Base-by-base conservation (phyloP, 2,113 vertebrate genomes). In the Ondatra zibethicus region DNA sequence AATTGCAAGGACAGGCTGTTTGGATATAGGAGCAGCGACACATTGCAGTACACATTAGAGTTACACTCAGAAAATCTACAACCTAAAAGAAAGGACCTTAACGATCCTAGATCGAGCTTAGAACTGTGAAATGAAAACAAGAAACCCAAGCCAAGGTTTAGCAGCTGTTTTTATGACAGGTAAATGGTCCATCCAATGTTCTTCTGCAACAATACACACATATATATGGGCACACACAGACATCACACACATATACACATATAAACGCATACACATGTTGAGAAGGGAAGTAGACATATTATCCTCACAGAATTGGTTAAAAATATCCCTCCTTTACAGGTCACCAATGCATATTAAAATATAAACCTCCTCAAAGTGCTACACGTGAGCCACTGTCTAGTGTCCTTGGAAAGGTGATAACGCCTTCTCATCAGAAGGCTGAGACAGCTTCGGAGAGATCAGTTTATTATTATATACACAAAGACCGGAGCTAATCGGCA, bases 91-190 rank as follows among this genome's bases (percentile, higher is more conserved):
- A 92, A 75, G 58, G 88, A 82, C 58, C 17, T 58, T 33, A 52
- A 61, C 68, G 45, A 82, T 47, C 66, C 36, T 45, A 65, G 47
- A 80, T 75, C 50, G 31, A 91, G 23, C 36, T 88, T 50, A 85
- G 81, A 90, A 86, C 45, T 19, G 36, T 76, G 88, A 84, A 89
- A 25, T 10, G 42, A 85, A 96, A 92, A 11, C 63, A 65, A 87
- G 50, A 88, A 76, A 86, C 55, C 25, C 52, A 78, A 89, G 39
- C 31, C 66, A 47, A 29, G 0, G 47, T 25, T 89, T 55, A 27
- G 52, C 50, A 81, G 36, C 1, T 52, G 27, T 63, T 92, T 78
- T 50, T 58, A 92, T 7, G 76, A 50, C 72, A 82, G 12, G 14
- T 12, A 52, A 87, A 33, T 10, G 33, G 86, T 17, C 39, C 5